Evolutionary conservation across 2,888 invertebrate species (phyloP), one percentile per base, ranked within the genome.

Genomic region (Mythimna impura): DNA sequence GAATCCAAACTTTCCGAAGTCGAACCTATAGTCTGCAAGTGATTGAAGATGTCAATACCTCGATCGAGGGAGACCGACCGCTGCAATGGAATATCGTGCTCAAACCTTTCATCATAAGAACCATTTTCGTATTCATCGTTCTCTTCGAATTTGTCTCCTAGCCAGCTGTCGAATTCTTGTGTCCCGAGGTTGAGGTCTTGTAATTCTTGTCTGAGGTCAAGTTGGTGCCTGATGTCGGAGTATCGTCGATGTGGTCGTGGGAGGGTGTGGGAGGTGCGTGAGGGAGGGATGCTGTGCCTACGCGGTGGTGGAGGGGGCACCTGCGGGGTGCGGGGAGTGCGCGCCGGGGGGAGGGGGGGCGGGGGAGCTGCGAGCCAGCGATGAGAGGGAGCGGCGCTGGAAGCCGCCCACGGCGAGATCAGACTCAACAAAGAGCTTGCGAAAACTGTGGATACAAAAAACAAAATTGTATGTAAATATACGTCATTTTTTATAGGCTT

Each of bases 381-480:
- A 97, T 90, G 98, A 98, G 91, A 98, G 96, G 95, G 98, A 97
- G 95, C 98, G 97, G 90, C 98, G 97, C 91, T 98, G 98, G 97
- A 98, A 98, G 91, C 97, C 97, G 89, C 97, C 97, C 93, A 97
- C 97, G 94, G 97, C 93, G 95, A 97, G 96, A 94, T 97, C 97
- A 94, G 97, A 97, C 94, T 98, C 98, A 94, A 98, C 98, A 97
- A 98, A 98, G 94, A 98, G 97, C 96, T 98, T 98, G 93, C 98
- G 98, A 97, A 98, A 98, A 97, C 98, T 98, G 96, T 67, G 85
- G 82, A 87, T 73, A 84, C 62, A 68, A 58, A 71, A 72, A 63
- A 14, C 14, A 6, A 17, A 4, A 8, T 25, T 3, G 0, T 40
- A 4, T 40, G 22, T 66, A 12, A 68, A 9, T 54, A 12, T 47